These are phyloP conservation scores for Lymantria dispar DNA, from an alignment of 2,888 invertebrate genomes.

Conservation along the genomic window DNA sequence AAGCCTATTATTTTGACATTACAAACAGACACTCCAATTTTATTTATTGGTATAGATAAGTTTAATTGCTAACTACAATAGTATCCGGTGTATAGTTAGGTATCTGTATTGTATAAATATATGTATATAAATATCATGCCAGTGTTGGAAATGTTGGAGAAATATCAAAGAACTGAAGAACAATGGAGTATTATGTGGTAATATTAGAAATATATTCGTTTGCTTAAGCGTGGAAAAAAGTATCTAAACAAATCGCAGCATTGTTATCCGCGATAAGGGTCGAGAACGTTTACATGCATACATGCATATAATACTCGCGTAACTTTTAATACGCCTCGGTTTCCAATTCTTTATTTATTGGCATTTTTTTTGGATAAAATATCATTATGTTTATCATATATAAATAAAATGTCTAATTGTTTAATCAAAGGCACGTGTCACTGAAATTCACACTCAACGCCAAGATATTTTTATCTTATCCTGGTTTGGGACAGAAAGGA, in stretches of 20 bases:
- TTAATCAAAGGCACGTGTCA: constrained; percentile 44
- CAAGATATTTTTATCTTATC: constrained; percentile 74
- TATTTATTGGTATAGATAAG: too few species aligned
- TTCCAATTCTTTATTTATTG: constrained; percentile 1
- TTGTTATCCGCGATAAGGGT: constrained; percentile 66
- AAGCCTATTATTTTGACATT: too few species aligned
- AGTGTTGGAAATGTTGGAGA: constrained; percentile 71
- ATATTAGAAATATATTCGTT: constrained; percentile 81
- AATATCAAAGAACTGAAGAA: constrained; percentile 76
- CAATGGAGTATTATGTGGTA: constrained; percentile 82
- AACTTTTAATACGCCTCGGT: constrained; percentile 23
- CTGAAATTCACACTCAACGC: constrained; percentile 52
- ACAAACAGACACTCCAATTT: too few species aligned
- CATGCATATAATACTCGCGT: neutral
- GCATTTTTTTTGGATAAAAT: neutral
- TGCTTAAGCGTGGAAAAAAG: constrained; percentile 76
- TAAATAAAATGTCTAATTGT: constrained; percentile 24
- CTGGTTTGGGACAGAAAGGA: constrained; percentile 71
- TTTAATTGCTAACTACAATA: constrained; percentile 53
- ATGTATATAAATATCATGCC: constrained; percentile 54
- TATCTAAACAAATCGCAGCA: constrained; percentile 79
- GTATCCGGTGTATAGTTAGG: constrained; percentile 50
- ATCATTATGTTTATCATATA: neutral
- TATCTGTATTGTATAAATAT: constrained; percentile 58
- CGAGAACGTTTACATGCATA: constrained; percentile 45